A percentile compares a stretch with the other conserved stretches of the same genome.
These are phyloP conservation scores for Xenopus borealis DNA, from an alignment of 2,113 vertebrate species.

Conservation along the genomic window DNA sequence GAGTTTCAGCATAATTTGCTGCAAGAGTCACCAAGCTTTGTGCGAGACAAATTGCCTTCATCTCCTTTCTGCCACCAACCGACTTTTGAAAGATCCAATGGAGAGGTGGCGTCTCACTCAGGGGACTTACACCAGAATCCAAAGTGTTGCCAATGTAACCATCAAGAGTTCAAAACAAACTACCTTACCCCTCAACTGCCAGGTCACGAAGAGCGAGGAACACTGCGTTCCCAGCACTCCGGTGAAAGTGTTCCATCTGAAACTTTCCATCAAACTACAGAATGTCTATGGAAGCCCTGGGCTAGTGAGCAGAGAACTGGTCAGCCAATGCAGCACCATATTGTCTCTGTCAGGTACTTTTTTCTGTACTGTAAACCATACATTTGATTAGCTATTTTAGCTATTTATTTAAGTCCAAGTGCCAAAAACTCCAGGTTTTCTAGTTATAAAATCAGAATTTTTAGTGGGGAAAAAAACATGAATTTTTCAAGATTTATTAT, in stretches of 20 bases:
- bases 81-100: conserved; percentile 59
- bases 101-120: conserved; percentile 56
- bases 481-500: no score
- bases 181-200: conserved; percentile 55
- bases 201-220: conserved; percentile 57
- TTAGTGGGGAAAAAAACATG: no score
- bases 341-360: conserved; percentile 84
- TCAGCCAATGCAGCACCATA: conserved; percentile 71
- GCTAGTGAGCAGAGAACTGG: conserved; percentile 66
- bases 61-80: conserved; percentile 52
- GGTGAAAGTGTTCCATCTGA: conserved; percentile 61
- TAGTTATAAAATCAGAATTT: no score
- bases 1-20: conserved; percentile 68
- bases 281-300: conserved; percentile 75
- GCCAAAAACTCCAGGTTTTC: no score
- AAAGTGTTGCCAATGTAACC: conserved; percentile 52
- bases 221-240: conserved; percentile 64
- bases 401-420: no score
- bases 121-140: conserved; percentile 54
- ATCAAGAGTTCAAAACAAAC: conserved; percentile 58
- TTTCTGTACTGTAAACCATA: no score
- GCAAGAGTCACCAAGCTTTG: conserved; percentile 55
- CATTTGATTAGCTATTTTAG: no score
- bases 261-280: conserved; percentile 57
- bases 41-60: conserved; percentile 49